Conservation (phyloP, 2,113 vertebrate species). For the Dipodomys ordii region DNA sequence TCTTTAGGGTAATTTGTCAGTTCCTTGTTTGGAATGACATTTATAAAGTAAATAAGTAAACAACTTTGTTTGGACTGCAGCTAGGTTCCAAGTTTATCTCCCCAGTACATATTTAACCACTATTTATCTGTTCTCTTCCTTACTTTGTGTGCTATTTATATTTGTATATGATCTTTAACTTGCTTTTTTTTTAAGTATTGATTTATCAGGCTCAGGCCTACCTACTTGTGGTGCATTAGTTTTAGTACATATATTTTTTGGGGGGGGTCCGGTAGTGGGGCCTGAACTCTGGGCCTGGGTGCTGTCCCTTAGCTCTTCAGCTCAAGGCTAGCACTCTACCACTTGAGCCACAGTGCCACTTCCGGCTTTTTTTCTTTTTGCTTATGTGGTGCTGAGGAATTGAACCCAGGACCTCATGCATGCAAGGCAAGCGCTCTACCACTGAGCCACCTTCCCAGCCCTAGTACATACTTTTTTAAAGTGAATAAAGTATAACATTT, state of each 20-base stretch:
- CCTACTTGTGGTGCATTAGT: neutral
- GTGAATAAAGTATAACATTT: neutral
- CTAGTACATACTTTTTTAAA: neutral
- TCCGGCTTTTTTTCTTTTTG: no score
- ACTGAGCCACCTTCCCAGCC: no score
- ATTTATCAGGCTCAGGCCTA: neutral
- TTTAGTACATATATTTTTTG: neutral
- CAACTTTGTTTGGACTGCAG: neutral
- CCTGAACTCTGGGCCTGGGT: no score
- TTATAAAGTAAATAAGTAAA: neutral
- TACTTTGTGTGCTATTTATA: neutral
- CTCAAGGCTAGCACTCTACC: no score
- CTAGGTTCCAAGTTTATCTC: neutral
- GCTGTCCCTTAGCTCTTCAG: no score
- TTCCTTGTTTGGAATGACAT: neutral
- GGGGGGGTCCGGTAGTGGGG: no score
- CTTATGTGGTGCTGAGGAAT: no score
- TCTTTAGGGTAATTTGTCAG: neutral
- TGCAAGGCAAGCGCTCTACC: no score
- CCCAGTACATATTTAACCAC: neutral
- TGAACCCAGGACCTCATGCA: no score
- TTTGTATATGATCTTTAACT: neutral
- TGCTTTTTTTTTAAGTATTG: conserved; percentile 16
- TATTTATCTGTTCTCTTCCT: neutral
- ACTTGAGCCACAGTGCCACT: no score